A percentile compares a stretch with the other conserved stretches of the same genome.
phyloP scores from a whole-genome alignment of 1,140 invertebrate genomes.

The Lucilia cuprina region DNA sequence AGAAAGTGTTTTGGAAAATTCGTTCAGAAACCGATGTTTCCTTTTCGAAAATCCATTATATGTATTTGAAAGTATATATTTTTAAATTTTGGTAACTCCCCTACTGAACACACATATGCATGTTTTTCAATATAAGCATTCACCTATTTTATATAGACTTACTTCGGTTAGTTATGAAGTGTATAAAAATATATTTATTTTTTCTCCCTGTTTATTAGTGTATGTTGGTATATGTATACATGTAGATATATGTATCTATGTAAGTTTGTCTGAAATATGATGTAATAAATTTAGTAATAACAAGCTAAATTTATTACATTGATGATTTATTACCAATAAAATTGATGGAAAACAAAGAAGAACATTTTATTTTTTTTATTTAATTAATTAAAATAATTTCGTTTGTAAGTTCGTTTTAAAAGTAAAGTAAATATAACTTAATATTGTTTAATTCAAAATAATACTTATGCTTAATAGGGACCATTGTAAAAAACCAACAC shows the following conservation, averaged over 20 bases:
- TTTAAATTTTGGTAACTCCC: too few species aligned
- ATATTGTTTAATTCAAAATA: not conserved
- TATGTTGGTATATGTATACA: not conserved
- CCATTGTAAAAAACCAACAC: too few species aligned
- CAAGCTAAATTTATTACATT: conserved; percentile 15
- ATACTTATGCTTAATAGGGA: too few species aligned
- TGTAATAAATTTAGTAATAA: conserved; percentile 18
- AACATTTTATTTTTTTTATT: conserved; percentile 1
- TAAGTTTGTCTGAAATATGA: not conserved
- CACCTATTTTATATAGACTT: not conserved
- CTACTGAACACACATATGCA: not conserved
- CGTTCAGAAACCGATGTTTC: too few species aligned
- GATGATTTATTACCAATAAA: conserved; percentile 12
- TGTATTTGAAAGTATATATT: too few species aligned
- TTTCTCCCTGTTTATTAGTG: not conserved
- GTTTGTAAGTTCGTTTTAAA: not conserved
- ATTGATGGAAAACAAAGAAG: not conserved
- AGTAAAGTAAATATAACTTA: not conserved
- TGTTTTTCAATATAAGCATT: not conserved
- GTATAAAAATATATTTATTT: not conserved
- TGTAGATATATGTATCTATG: not conserved
- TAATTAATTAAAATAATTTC: not conserved
- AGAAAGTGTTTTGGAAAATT: too few species aligned
- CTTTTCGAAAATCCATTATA: too few species aligned
- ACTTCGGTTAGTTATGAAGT: not conserved